phyloP scores from a whole-genome alignment of 2,113 vertebrate species.

The Falco punctatus region DNA sequence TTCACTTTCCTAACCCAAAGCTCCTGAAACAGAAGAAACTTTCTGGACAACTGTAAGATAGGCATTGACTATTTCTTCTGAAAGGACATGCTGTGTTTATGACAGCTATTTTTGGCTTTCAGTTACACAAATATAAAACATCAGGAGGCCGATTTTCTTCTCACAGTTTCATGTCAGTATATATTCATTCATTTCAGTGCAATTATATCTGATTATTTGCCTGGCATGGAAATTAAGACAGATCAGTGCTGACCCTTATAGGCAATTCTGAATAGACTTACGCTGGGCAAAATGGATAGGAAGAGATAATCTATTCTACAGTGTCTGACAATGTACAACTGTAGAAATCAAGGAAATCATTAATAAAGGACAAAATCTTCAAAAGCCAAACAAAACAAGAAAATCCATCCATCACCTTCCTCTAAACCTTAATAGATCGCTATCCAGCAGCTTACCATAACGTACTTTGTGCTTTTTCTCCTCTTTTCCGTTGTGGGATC shows the following conservation, averaged over 20 bases:
- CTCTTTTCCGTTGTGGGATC: neutral
- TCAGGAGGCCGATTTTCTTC: neutral
- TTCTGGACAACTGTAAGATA: neutral
- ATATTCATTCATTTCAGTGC: conserved; percentile 20
- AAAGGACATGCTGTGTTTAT: neutral
- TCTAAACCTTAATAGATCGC: neutral
- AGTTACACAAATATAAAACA: conserved; percentile 17
- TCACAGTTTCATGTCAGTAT: neutral
- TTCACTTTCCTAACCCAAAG: neutral
- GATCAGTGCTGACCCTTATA: neutral
- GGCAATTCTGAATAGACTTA: neutral
- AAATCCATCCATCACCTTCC: neutral
- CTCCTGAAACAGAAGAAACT: conserved; percentile 24
- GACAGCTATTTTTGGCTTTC: conserved; percentile 15
- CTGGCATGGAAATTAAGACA: neutral
- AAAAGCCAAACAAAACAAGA: neutral
- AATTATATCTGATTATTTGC: conserved; percentile 31
- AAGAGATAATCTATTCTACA: neutral
- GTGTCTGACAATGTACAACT: neutral
- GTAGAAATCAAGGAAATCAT: neutral
- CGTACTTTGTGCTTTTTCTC: neutral
- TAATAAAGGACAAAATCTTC: neutral
- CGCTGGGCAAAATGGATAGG: neutral
- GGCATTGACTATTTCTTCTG: neutral
- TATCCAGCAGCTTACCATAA: neutral